Evolutionary conservation across 2,888 invertebrate genomes (phyloP).

Genomic region (Acleris literana): DNA sequence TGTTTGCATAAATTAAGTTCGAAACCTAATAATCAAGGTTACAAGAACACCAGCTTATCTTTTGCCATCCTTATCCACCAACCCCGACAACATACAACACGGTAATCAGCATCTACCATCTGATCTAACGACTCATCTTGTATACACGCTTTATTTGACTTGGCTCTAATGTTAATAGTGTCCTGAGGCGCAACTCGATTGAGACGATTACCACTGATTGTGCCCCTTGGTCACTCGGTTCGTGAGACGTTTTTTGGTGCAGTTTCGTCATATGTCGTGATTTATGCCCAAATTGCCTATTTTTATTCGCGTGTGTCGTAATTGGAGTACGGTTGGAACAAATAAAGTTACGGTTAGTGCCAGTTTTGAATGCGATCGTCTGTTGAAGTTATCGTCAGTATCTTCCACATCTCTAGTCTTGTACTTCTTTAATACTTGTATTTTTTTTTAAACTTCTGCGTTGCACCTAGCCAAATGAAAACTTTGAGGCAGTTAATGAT

Average conservation of each 20-base stretch:
- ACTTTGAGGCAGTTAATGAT: too few species aligned
- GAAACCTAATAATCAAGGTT: too few species aligned
- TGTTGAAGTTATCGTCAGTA: neutral
- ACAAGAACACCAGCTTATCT: too few species aligned
- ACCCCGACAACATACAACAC: neutral
- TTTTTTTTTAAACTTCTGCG: too few species aligned
- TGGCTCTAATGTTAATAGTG: constrained; percentile 66
- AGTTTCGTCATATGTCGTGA: constrained; percentile 51
- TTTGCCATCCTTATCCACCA: too few species aligned
- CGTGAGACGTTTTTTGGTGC: constrained; percentile 34
- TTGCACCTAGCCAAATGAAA: too few species aligned
- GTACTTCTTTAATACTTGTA: neutral
- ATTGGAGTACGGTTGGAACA: constrained; percentile 9
- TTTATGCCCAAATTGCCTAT: constrained; percentile 58
- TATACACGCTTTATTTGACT: constrained; percentile 50
- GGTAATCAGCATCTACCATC: constrained; percentile 12
- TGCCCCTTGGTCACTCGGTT: constrained; percentile 61
- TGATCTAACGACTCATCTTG: constrained; percentile 39
- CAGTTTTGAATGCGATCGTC: constrained; percentile 8
- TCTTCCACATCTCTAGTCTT: neutral
- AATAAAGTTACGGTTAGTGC: constrained; percentile 9
- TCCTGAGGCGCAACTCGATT: constrained; percentile 66
- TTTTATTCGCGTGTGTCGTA: constrained; percentile 43
- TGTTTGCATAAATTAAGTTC: too few species aligned
- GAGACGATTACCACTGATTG: constrained; percentile 74